Conservation (phyloP, 23 tunicate genomes). For the Phallusia fumigata region DNA sequence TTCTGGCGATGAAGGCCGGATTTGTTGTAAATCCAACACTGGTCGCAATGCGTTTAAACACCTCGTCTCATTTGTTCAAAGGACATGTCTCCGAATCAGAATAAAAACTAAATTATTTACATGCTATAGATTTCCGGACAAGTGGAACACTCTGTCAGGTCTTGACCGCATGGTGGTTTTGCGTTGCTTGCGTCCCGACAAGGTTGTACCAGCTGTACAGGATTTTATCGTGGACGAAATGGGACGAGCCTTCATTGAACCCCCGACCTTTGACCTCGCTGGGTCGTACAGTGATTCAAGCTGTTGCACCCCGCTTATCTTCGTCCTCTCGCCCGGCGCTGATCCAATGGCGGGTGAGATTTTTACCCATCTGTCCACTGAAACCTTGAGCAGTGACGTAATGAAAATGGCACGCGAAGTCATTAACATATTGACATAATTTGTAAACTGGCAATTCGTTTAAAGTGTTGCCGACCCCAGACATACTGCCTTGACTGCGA, state of each 20-base stretch:
- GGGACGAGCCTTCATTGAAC: conserved; percentile 90
- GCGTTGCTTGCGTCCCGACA: conserved; percentile 92
- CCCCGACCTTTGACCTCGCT: conserved; percentile 94
- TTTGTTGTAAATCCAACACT: too few relatives aligned
- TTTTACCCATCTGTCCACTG: background rate
- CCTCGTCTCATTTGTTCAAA: too few relatives aligned
- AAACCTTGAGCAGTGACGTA: too few relatives aligned
- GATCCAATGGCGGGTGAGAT: conserved; percentile 97
- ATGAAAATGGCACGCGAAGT: too few relatives aligned
- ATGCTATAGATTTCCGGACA: conserved; percentile 65
- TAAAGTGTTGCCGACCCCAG: too few relatives aligned
- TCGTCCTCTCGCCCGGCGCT: conserved; percentile 98
- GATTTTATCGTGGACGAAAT: conserved; percentile 85
- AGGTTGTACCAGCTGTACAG: conserved; percentile 87
- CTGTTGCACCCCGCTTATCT: conserved; percentile 83
- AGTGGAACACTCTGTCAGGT: conserved; percentile 73
- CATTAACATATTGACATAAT: too few relatives aligned
- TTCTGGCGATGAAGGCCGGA: too few relatives aligned
- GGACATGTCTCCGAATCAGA: too few relatives aligned
- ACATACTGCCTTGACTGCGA: too few relatives aligned
- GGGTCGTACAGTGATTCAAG: conserved; percentile 91
- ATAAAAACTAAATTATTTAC: too few relatives aligned
- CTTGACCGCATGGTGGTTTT: conserved; percentile 83
- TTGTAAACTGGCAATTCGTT: too few relatives aligned
- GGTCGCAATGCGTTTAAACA: too few relatives aligned